Percentiles rank a stretch among this genome's conserved stretches.
phyloP scores from a whole-genome alignment of 1,140 invertebrate genomes.

The Zaprionus lachaisei region DNA sequence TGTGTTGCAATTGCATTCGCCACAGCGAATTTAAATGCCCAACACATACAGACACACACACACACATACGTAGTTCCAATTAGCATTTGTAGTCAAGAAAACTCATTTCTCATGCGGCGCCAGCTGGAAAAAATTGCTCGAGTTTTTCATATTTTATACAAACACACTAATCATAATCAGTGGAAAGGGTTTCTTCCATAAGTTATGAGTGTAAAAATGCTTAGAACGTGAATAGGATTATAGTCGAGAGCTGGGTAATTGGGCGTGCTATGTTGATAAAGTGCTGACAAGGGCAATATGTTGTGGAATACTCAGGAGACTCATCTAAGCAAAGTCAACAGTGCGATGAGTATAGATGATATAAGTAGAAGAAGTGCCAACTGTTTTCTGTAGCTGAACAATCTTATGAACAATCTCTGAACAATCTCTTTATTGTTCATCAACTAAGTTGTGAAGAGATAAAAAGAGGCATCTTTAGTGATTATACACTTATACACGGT shows the following conservation, averaged over 20 bases:
- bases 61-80: slow-evolving; percentile 27
- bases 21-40: slow-evolving; percentile 26
- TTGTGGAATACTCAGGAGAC: not conserved
- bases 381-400: not conserved
- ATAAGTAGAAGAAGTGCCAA: not conserved
- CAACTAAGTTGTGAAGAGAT: too few relatives aligned
- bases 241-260: slow-evolving; percentile 6
- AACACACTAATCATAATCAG: slow-evolving; percentile 44
- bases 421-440: too few relatives aligned
- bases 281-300: slow-evolving; percentile 9
- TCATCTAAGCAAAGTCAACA: not conserved
- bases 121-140: slow-evolving; percentile 43
- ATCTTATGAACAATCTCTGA: too few relatives aligned
- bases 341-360: not conserved
- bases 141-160: slow-evolving; percentile 41
- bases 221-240: slow-evolving; percentile 9
- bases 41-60: not conserved
- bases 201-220: slow-evolving; percentile 27
- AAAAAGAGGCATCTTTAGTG: too few relatives aligned
- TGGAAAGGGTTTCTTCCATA: not conserved
- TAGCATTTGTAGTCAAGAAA: slow-evolving; percentile 38
- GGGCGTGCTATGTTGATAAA: slow-evolving; percentile 29
- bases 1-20: slow-evolving; percentile 50
- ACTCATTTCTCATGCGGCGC: slow-evolving; percentile 46
- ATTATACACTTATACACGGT: too few relatives aligned